Evolutionary conservation across 2,113 vertebrate genomes (phyloP).

Genomic region (Onychostoma macrolepis): DNA sequence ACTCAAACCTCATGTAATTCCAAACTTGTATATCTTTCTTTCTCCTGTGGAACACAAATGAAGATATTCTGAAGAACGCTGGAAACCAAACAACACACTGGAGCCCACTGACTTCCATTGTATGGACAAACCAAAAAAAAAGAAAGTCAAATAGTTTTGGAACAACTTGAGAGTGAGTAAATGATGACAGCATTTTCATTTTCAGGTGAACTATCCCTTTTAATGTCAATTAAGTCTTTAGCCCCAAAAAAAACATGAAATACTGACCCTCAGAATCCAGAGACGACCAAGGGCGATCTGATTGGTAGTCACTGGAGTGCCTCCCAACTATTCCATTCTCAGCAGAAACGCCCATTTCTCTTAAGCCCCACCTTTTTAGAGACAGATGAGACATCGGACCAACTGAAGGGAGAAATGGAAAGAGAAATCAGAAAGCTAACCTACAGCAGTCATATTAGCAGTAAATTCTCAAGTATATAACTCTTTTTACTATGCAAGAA

Average conservation of each 20-base stretch:
- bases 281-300: slow-evolving; percentile 58
- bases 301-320: slow-evolving; percentile 48
- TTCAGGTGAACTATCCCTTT: not conserved
- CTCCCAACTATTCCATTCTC: slow-evolving; percentile 52
- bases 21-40: not conserved
- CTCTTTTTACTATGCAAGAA: not conserved
- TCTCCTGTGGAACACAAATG: not conserved
- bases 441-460: not conserved
- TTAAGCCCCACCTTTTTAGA: slow-evolving; percentile 56
- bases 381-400: slow-evolving; percentile 58
- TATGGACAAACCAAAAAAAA: too few species aligned
- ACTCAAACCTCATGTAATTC: not conserved
- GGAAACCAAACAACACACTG: not conserved
- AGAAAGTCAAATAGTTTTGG: not conserved
- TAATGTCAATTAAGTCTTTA: not conserved
- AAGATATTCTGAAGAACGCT: not conserved
- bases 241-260: not conserved
- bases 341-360: slow-evolving; percentile 51
- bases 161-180: not conserved
- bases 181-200: not conserved
- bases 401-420: not conserved
- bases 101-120: not conserved
- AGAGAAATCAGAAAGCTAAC: not conserved
- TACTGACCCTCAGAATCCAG: slow-evolving; percentile 58
- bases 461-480: not conserved